phyloP scores from a whole-genome alignment of 1,140 invertebrate species.

The Drosophila suzukii region DNA sequence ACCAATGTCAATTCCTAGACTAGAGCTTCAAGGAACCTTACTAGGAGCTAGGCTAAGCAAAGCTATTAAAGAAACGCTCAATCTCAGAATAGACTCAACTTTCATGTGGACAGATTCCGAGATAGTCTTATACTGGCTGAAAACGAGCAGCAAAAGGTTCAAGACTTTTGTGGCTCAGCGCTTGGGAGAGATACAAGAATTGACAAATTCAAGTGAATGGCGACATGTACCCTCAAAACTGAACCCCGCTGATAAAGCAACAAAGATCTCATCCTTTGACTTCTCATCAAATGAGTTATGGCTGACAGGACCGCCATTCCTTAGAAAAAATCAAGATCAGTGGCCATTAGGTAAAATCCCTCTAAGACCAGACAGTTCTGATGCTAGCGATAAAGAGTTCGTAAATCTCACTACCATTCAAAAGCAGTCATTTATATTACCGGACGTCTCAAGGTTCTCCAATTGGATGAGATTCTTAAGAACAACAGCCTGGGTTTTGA shows the following conservation, averaged over 20 bases:
- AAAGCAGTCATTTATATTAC: too few relatives aligned
- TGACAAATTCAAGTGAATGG: constrained; percentile 56
- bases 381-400: too few relatives aligned
- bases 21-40: constrained; percentile 9
- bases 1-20: constrained; percentile 19
- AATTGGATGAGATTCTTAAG: too few relatives aligned
- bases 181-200: constrained; percentile 57
- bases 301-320: constrained; percentile 21
- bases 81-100: neutral
- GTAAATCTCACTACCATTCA: too few relatives aligned
- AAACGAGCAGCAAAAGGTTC: constrained; percentile 16
- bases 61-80: neutral
- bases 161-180: constrained; percentile 58
- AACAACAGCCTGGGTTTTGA: too few relatives aligned
- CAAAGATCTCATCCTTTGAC: constrained; percentile 38
- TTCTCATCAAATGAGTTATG: constrained; percentile 12
- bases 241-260: constrained; percentile 61
- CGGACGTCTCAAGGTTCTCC: too few relatives aligned
- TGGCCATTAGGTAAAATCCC: too few relatives aligned
- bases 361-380: too few relatives aligned
- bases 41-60: neutral
- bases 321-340: neutral
- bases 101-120: neutral
- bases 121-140: constrained; percentile 15
- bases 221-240: constrained; percentile 19